Evolutionary conservation across 2,888 invertebrate genomes (phyloP).

Genomic region (Heterodera filipjevi): DNA sequence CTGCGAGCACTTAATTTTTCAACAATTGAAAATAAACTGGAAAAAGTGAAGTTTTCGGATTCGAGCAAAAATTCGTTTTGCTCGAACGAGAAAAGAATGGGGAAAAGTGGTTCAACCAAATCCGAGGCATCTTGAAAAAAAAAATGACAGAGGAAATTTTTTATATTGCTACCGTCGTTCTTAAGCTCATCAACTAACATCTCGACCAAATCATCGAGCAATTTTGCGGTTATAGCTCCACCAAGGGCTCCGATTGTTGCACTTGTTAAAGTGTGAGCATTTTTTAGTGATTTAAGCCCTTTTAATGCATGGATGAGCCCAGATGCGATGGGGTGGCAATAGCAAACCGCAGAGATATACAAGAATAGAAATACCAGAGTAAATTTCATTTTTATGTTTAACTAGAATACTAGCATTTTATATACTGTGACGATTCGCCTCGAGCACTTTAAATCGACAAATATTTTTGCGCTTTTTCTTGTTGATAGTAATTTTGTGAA

Average conservation of each 20-base stretch:
- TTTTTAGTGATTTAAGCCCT: neutral
- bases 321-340: neutral
- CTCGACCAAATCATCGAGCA: neutral
- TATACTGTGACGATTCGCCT: no score
- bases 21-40: neutral
- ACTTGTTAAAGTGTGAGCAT: neutral
- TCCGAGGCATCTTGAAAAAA: neutral
- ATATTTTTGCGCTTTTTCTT: no score
- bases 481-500: no score
- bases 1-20: neutral
- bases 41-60: neutral
- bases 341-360: no score
- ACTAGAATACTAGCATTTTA: no score
- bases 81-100: neutral
- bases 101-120: neutral
- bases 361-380: no score
- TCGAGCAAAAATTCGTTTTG: neutral
- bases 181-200: neutral
- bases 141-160: no score
- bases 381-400: no score
- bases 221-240: neutral
- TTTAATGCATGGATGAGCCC: neutral
- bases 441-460: no score
- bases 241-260: conserved; percentile 1
- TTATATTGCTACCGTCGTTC: neutral